A percentile compares a stretch with the other conserved stretches of the same genome.
These are phyloP conservation scores for Hexactinellida sp. DNA, from an alignment of 37 sponge, comb jelly and placozoan species.

Conservation along the genomic window DNA sequence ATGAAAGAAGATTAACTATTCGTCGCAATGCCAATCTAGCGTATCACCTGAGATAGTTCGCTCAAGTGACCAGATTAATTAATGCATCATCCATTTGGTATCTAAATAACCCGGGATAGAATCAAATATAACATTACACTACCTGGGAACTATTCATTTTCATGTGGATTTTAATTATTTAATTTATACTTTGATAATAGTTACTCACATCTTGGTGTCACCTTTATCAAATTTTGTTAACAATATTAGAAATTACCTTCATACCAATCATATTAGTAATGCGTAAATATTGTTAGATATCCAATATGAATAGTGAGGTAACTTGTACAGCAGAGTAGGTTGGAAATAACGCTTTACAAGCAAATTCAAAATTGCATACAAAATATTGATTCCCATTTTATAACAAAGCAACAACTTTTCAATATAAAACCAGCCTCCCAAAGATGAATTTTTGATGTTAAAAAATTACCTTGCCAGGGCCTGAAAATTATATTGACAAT, in stretches of 20 bases:
- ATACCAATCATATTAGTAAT: neutral
- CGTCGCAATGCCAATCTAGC: neutral
- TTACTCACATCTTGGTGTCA: neutral
- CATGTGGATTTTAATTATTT: neutral
- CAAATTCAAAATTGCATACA: too few relatives aligned
- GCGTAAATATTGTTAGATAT: too few relatives aligned
- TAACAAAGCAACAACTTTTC: too few relatives aligned
- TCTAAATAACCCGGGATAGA: neutral
- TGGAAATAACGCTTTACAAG: too few relatives aligned
- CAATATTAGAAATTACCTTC: neutral
- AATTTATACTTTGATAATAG: neutral
- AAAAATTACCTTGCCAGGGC: too few relatives aligned
- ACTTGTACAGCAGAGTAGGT: too few relatives aligned
- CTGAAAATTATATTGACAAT: too few relatives aligned
- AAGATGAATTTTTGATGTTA: too few relatives aligned
- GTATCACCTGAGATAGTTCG: neutral
- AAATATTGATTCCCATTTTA: too few relatives aligned
- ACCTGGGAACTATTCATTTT: neutral
- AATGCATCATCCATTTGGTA: neutral
- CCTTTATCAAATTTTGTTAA: neutral
- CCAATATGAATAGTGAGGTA: too few relatives aligned
- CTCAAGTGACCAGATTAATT: neutral
- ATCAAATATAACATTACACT: neutral
- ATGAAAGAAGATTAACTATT: too few relatives aligned
- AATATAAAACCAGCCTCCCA: too few relatives aligned